Evolutionary conservation across 2,888 invertebrate genomes (phyloP), one percentile per base, ranked within the genome.

Genomic region (Lycia hirtaria): DNA sequence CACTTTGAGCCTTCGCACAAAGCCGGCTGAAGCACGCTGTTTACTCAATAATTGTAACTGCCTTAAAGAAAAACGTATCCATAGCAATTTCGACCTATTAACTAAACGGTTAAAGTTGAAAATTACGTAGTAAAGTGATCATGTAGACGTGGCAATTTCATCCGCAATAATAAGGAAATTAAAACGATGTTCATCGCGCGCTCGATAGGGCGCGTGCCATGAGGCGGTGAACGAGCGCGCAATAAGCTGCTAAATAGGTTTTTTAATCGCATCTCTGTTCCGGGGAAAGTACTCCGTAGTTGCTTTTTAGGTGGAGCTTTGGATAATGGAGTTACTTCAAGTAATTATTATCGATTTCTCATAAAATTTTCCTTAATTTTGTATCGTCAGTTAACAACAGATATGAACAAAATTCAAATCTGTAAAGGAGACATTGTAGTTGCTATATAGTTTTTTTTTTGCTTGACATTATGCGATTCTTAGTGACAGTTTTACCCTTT

Each of bases 161-260:
- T 49, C 40, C 26, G 30, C 55, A 48, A 58, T 62, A 62, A 62
- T 65, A 65, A 60, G 65, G 56, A 65, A 65, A 60, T 65, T 57
- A 62, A 56, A 58, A 49, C 38, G 60, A 28, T 59, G 56, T 41
- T 49, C 56, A 48, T 60, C 56, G 52, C 58, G 38, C 53, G 62
- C 24, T 52, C 44, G 45, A 41, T 54, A 54, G 54, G 62, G 50
- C 53, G 43, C 53, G 53, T 54, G 35, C 44, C 41, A 24, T 26
- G 49, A 26, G 32, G 43, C 47, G 7, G 14, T 14, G 28, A 47
- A 49, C 43, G 44, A 48, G 57, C 53, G 49, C 44, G 53, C 54
- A 54, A 50, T 59, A 59, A 26, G 53, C 44, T 50, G 54, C 10
- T 37, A 47, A 50, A 59, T 54, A 54, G 59, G 45, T 33, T 54